A percentile compares a stretch with the other conserved stretches of the same genome.
phyloP scores from a whole-genome alignment of 2,113 vertebrate genomes.

The Zootoca vivipara region DNA sequence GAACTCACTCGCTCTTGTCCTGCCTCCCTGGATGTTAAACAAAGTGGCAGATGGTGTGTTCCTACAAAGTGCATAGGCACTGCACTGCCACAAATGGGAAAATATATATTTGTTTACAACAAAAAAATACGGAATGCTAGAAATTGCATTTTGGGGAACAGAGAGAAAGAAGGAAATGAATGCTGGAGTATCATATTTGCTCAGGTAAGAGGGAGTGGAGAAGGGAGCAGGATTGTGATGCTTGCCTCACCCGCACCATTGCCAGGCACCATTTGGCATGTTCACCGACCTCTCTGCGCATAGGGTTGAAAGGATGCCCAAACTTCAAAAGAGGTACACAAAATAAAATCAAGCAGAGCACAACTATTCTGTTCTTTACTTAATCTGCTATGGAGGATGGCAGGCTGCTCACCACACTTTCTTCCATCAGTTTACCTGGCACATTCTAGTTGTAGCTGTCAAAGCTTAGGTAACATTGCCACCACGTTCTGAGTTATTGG shows the following conservation, averaged over 20 bases:
- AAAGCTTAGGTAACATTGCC: not conserved
- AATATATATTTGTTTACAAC: conserved; percentile 54
- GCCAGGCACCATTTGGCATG: no score
- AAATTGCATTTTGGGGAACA: not conserved
- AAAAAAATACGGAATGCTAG: conserved; percentile 14
- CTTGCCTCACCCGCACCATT: not conserved
- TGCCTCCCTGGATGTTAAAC: conserved; percentile 51
- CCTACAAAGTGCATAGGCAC: conserved; percentile 40
- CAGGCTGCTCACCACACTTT: no score
- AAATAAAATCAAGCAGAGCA: not conserved
- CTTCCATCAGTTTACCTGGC: not conserved
- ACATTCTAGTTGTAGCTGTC: not conserved
- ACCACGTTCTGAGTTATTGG: not conserved
- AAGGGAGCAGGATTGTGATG: not conserved
- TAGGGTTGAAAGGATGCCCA: no score
- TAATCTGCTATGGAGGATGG: no score
- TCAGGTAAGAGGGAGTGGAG: not conserved
- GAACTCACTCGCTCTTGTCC: conserved; percentile 47
- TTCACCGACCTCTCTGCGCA: no score
- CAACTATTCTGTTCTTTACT: not conserved
- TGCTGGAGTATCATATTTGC: not conserved
- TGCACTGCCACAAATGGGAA: conserved; percentile 27
- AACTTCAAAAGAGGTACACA: not conserved
- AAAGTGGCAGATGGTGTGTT: conserved; percentile 50
- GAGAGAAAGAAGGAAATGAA: conserved; percentile 15